A percentile compares a stretch with the other conserved stretches of the same genome.
These are phyloP conservation scores for Scaptomyza reducta DNA, from an alignment of 2,888 invertebrate species.

Conservation along the genomic window DNA sequence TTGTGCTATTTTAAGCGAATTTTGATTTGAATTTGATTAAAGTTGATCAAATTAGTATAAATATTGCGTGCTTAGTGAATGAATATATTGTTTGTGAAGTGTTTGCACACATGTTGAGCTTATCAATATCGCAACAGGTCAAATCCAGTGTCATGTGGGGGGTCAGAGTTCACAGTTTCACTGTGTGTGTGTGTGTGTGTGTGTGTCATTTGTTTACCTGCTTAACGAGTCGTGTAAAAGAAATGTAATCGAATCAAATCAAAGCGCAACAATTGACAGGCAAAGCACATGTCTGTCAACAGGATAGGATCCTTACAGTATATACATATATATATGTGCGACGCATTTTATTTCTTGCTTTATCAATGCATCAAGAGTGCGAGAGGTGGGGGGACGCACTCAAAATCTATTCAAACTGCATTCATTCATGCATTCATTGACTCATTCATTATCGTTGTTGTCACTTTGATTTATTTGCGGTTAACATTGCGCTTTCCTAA, in stretches of 20 bases:
- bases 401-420: slow-evolving; percentile 15
- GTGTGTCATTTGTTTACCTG: slow-evolving; percentile 29
- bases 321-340: neutral
- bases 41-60: too few relatives aligned
- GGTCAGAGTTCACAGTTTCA: slow-evolving; percentile 12
- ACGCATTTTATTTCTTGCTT: slow-evolving; percentile 16
- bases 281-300: slow-evolving; percentile 27
- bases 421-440: slow-evolving; percentile 21
- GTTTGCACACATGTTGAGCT: neutral
- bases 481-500: slow-evolving; percentile 18
- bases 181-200: neutral
- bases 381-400: slow-evolving; percentile 5
- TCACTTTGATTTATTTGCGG: slow-evolving; percentile 55
- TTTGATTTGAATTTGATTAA: too few relatives aligned
- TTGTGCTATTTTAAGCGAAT: too few relatives aligned
- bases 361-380: neutral
- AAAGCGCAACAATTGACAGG: slow-evolving; percentile 39
- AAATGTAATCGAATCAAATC: slow-evolving; percentile 27
- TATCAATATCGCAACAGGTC: slow-evolving; percentile 25
- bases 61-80: too few relatives aligned
- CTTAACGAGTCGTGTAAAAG: slow-evolving; percentile 18
- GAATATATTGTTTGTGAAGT: too few relatives aligned
- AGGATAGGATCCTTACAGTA: slow-evolving; percentile 11
- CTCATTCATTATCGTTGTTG: slow-evolving; percentile 27
- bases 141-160: slow-evolving; percentile 1